These are phyloP conservation scores for Aphrocallistes beatrix DNA, from an alignment of 37 sponge, comb jelly and placozoan genomes.

Conservation along the genomic window DNA sequence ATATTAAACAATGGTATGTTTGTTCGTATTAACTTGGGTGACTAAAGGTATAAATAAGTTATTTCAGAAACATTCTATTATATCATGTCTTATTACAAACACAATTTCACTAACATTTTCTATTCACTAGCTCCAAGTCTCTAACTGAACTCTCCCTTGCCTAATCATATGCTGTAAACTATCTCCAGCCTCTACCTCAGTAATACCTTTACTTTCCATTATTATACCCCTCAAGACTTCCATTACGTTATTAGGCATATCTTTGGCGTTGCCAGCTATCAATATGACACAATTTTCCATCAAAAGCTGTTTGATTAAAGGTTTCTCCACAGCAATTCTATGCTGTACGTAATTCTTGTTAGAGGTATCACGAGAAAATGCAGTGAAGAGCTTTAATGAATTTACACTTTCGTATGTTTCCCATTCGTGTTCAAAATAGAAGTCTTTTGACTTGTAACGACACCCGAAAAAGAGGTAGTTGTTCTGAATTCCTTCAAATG, in stretches of 20 bases:
- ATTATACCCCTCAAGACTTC: constrained; percentile 41
- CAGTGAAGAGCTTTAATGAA: constrained; percentile 47
- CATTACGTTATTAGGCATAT: constrained; percentile 75
- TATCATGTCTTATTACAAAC: neutral
- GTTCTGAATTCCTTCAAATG: constrained; percentile 18
- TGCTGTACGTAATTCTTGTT: constrained; percentile 91
- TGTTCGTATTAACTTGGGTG: no score
- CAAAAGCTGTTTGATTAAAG: neutral
- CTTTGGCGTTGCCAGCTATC: constrained; percentile 59
- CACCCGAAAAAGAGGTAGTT: constrained; percentile 83
- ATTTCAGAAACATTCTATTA: neutral
- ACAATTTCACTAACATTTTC: neutral
- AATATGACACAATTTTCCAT: neutral
- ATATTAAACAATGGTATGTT: no score
- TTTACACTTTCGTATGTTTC: constrained; percentile 16
- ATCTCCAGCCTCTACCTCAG: constrained; percentile 29
- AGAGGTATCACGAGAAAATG: constrained; percentile 86
- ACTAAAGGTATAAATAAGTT: no score
- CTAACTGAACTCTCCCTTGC: constrained; percentile 55
- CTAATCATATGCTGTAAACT: constrained; percentile 38
- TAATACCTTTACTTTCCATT: constrained; percentile 27
- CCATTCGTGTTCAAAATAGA: constrained; percentile 80
- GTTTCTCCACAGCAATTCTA: constrained; percentile 37
- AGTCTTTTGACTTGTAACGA: constrained; percentile 60
- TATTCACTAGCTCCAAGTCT: constrained; percentile 80